phyloP scores from a whole-genome alignment of 2,797 vertebrate genomes.

The Siniperca obscura region DNA sequence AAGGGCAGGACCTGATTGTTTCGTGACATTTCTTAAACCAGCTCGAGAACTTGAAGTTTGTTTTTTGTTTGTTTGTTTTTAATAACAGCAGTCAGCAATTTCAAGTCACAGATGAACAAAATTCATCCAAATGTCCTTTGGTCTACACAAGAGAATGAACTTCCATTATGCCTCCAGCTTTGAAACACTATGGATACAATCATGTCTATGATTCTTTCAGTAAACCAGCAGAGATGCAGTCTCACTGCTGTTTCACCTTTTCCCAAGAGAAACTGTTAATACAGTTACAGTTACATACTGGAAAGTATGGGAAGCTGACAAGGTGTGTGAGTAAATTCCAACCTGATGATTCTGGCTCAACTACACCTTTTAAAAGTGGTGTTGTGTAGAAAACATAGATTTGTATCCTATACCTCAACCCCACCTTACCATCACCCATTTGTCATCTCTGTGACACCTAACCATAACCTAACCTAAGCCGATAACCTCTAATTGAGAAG shows the following conservation, averaged over 20 bases:
- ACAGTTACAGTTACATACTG: no score
- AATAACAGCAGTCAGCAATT: background rate
- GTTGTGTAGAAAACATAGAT: background rate
- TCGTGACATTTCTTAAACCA: slow-evolving; percentile 36
- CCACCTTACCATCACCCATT: background rate
- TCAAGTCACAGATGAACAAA: background rate
- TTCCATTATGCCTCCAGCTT: slow-evolving; percentile 1
- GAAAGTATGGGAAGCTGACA: background rate
- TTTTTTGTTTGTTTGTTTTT: slow-evolving; percentile 20
- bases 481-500: no score
- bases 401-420: background rate
- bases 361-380: background rate
- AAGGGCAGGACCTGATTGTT: slow-evolving; percentile 24
- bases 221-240: background rate
- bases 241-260: background rate
- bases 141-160: slow-evolving; percentile 1
- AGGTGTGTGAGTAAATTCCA: background rate
- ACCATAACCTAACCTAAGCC: background rate
- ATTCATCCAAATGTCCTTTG: slow-evolving; percentile 8
- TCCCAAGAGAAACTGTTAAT: background rate
- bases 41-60: background rate
- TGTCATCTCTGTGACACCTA: no score
- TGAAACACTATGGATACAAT: background rate
- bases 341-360: background rate
- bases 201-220: background rate